These are phyloP conservation scores for Gallinago undulata DNA, from an alignment of 2,113 vertebrate species.

Conservation along the genomic window DNA sequence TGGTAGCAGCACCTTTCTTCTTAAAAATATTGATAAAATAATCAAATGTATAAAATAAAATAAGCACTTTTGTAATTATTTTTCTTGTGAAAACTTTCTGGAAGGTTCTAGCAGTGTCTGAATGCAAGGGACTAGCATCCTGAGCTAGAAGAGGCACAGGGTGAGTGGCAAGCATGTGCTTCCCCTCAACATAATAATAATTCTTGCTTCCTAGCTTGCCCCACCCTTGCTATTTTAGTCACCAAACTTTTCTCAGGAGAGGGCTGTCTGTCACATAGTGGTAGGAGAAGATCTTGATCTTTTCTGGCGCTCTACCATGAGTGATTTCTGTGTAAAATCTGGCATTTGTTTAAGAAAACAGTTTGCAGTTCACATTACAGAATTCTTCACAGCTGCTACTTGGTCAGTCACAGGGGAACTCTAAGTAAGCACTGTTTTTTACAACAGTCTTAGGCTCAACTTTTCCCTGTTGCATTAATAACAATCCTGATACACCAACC, in stretches of 20 bases:
- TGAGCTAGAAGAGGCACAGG: not conserved
- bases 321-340: not conserved
- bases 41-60: not conserved
- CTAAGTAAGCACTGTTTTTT: not conserved
- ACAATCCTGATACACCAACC: not conserved
- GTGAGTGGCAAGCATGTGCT: not conserved
- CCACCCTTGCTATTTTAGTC: constrained; percentile 37
- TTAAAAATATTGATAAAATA: not conserved
- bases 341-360: not conserved
- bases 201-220: constrained; percentile 8
- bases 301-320: not conserved
- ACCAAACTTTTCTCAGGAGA: not conserved
- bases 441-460: not conserved
- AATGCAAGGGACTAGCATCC: not conserved
- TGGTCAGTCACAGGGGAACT: not conserved
- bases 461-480: too few relatives aligned
- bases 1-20: not conserved
- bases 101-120: not conserved
- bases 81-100: not conserved
- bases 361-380: not conserved
- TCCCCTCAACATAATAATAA: constrained; percentile 30
- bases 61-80: not conserved
- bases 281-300: not conserved
- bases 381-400: not conserved
- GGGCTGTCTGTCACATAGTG: not conserved